Evolutionary conservation across 1,140 invertebrate genomes (phyloP).

Genomic region (Stegodyphus mimosarum): DNA sequence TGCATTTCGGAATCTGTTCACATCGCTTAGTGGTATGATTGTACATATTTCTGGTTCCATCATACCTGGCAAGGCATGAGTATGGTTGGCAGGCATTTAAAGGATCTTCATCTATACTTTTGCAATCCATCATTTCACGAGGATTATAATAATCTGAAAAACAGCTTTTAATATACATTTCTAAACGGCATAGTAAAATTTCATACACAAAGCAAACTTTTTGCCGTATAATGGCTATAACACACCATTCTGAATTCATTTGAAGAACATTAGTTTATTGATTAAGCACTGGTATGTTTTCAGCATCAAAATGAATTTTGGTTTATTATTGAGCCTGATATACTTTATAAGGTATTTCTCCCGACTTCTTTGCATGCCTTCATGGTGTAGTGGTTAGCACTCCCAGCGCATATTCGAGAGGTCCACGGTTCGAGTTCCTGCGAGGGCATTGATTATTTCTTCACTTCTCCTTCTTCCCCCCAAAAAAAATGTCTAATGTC

Average conservation of each 20-base stretch:
- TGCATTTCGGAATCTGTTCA: constrained; percentile 68
- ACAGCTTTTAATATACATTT: background rate
- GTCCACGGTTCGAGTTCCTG: too few species aligned
- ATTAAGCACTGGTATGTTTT: background rate
- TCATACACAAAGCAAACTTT: background rate
- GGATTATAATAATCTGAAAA: constrained; percentile 28
- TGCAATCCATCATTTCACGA: constrained; percentile 66
- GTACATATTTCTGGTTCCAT: constrained; percentile 69
- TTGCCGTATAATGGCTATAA: background rate
- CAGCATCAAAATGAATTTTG: too few species aligned
- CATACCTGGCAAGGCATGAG: constrained; percentile 72
- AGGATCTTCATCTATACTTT: constrained; percentile 69
- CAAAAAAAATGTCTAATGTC: too few species aligned
- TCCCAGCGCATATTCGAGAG: too few species aligned
- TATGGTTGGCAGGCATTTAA: constrained; percentile 71
- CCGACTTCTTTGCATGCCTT: too few species aligned
- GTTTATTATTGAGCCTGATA: too few species aligned
- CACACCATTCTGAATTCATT: background rate
- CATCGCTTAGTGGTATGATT: constrained; percentile 68
- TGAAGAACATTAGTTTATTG: background rate
- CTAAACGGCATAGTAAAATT: background rate
- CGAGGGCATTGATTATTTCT: too few species aligned
- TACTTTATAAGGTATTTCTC: too few species aligned
- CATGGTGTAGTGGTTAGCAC: too few species aligned
- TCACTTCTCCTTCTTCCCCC: too few species aligned